Percentiles rank a stretch among this genome's conserved stretches.
Evolutionary conservation across 2,797 vertebrate genomes (phyloP).

Genomic region (Tolypeutes matacus): DNA sequence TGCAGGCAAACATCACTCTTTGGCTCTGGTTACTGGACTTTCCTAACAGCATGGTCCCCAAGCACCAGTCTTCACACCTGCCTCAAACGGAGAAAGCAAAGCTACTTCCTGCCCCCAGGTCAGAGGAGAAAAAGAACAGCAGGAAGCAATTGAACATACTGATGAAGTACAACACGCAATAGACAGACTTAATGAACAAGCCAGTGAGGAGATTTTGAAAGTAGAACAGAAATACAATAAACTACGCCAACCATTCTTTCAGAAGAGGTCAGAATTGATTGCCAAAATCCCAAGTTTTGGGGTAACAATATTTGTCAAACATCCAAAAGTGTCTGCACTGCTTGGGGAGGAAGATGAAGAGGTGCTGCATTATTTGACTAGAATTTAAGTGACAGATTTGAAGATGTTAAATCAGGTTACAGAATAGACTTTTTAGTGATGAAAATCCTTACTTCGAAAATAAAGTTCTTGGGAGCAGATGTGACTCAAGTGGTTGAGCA

Average conservation of each 20-base stretch:
- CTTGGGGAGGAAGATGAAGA: slow-evolving; percentile 96
- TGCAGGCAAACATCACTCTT: too few relatives aligned
- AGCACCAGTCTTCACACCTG: too few relatives aligned
- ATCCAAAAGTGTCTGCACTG: slow-evolving; percentile 97
- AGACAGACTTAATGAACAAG: slow-evolving; percentile 96
- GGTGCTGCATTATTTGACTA: slow-evolving; percentile 96
- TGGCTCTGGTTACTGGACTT: too few relatives aligned
- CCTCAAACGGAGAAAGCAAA: too few relatives aligned
- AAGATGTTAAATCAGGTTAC: slow-evolving; percentile 92
- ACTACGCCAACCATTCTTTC: too few relatives aligned
- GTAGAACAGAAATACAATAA: too few relatives aligned
- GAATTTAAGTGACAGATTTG: slow-evolving; percentile 97
- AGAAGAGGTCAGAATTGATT: slow-evolving; percentile 87
- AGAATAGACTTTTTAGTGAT: slow-evolving; percentile 92
- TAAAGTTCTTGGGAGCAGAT: slow-evolving; percentile 91
- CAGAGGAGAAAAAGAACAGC: too few relatives aligned
- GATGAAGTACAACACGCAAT: too few relatives aligned
- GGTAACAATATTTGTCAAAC: slow-evolving; percentile 98
- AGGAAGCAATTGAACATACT: too few relatives aligned
- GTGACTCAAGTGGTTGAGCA: too few relatives aligned
- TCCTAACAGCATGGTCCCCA: too few relatives aligned
- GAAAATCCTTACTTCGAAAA: slow-evolving; percentile 99
- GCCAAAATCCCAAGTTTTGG: slow-evolving; percentile 98
- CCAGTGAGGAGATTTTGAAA: slow-evolving; percentile 90
- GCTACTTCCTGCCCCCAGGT: too few relatives aligned